phyloP scores from a whole-genome alignment of 2,888 invertebrate species.

The Antheraea assamensis region DNA sequence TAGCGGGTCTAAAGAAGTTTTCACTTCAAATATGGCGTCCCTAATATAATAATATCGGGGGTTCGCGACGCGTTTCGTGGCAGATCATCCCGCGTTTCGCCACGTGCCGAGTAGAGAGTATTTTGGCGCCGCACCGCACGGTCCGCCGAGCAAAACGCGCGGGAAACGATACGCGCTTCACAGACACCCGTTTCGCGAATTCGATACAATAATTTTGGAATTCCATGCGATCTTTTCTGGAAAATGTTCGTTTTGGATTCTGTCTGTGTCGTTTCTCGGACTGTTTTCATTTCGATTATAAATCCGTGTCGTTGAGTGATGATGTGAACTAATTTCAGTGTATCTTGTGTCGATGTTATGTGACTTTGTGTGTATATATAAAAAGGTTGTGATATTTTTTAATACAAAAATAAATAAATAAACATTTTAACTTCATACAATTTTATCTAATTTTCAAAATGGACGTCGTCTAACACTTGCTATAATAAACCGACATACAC shows the following conservation, averaged over 20 bases:
- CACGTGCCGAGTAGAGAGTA: slow-evolving; percentile 74
- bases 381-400: neutral
- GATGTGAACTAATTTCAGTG: slow-evolving; percentile 23
- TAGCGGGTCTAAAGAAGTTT: too few relatives aligned
- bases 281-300: neutral
- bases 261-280: neutral
- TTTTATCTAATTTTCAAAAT: neutral
- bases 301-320: slow-evolving; percentile 3
- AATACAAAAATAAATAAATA: neutral
- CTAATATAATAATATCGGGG: slow-evolving; percentile 9
- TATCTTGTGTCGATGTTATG: slow-evolving; percentile 29
- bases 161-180: slow-evolving; percentile 31
- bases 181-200: slow-evolving; percentile 32
- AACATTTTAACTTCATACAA: neutral
- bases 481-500: neutral
- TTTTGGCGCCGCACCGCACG: slow-evolving; percentile 69
- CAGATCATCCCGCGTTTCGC: slow-evolving; percentile 42
- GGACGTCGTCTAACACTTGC: neutral
- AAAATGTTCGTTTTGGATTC: neutral
- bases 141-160: slow-evolving; percentile 58
- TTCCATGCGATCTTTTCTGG: neutral
- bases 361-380: slow-evolving; percentile 16
- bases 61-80: neutral
- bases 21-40: neutral
- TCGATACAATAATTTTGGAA: slow-evolving; percentile 26